Conservation (phyloP, 2,797 vertebrate species). For the Phyllotis vaccarum region DNA sequence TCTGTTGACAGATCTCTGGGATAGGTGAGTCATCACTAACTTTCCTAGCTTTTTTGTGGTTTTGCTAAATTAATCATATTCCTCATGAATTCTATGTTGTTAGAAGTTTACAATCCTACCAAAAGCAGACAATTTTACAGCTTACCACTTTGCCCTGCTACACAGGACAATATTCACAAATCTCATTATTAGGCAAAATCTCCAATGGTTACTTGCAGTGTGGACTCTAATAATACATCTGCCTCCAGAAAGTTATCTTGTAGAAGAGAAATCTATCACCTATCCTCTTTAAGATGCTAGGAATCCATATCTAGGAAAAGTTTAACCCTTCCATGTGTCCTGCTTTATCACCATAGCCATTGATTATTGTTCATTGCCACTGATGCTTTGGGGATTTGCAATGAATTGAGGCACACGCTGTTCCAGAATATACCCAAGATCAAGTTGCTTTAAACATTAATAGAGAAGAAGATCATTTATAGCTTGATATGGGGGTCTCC, state of each 20-base stretch:
- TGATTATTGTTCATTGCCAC: not conserved
- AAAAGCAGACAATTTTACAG: not conserved
- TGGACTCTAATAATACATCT: not conserved
- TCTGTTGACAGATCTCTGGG: not conserved
- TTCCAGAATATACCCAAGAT: not conserved
- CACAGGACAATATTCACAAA: not conserved
- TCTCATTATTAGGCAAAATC: not conserved
- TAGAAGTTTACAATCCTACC: not conserved
- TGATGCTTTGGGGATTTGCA: not conserved
- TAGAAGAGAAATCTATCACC: not conserved
- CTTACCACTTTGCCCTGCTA: not conserved
- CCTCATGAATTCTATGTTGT: not conserved
- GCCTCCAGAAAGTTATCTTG: not conserved
- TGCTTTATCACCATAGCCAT: not conserved
- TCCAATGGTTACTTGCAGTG: not conserved
- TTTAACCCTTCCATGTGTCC: not conserved
- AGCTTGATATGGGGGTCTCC: not conserved
- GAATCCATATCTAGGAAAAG: not conserved
- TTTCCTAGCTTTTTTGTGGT: not conserved
- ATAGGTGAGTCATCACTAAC: not conserved
- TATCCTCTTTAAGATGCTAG: not conserved
- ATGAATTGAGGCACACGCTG: not conserved
- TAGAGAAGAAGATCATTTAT: not conserved
- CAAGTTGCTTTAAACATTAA: not conserved
- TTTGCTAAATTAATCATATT: not conserved